Conservation (phyloP, 1,140 invertebrate species). For the Bombyx mori region ASM3026992v2 NC_085118.1:7392001-7392500, state of each 20-base stretch:
- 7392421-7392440: conserved; percentile 63
- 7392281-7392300: conserved; percentile 11
- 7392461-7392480: conserved; percentile 50
- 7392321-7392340: conserved; percentile 28
- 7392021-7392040: conserved; percentile 17
- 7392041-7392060: conserved; percentile 4
- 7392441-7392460: conserved; percentile 56
- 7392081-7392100: neutral
- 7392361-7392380: conserved; percentile 60
- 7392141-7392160: conserved; percentile 36
- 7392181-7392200: conserved; percentile 27
- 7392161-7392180: conserved; percentile 22
- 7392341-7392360: conserved; percentile 18
- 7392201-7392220: conserved; percentile 44
- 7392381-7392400: conserved; percentile 38
- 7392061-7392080: conserved; percentile 10
- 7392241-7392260: conserved; percentile 33
- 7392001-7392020: conserved; percentile 54
- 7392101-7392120: conserved; percentile 7
- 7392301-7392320: conserved; percentile 25
- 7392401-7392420: conserved; percentile 57
- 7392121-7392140: conserved; percentile 32
- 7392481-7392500: conserved; percentile 58
- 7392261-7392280: conserved; percentile 30
- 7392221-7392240: conserved; percentile 36